phyloP scores from a whole-genome alignment of 2,113 vertebrate species.

The Dolichotis patagonum region DNA sequence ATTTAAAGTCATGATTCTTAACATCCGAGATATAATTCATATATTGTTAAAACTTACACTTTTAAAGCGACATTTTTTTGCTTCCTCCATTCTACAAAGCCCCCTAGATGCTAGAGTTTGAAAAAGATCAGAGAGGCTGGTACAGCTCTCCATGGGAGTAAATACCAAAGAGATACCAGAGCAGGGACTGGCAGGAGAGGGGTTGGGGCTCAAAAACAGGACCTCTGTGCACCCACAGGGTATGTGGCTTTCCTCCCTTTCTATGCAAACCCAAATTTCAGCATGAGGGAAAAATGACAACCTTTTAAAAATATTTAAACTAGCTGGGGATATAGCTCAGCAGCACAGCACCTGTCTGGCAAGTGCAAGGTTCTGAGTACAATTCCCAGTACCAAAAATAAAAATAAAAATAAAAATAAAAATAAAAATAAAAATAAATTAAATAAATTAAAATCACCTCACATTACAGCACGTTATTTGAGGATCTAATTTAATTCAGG shows the following conservation, averaged over 20 bases:
- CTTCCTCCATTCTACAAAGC: neutral
- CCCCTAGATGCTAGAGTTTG: neutral
- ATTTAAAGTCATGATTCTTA: neutral
- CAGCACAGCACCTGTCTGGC: no score
- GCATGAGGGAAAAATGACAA: neutral
- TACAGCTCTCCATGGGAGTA: neutral
- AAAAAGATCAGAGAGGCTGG: neutral
- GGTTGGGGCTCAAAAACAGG: neutral
- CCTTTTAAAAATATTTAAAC: conserved; percentile 27
- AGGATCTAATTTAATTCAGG: neutral
- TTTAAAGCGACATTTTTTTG: neutral
- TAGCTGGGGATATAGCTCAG: neutral
- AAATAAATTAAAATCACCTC: neutral
- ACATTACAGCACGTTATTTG: neutral
- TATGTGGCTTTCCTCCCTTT: neutral
- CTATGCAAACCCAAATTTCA: conserved; percentile 2
- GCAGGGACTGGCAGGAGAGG: neutral
- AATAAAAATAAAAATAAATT: no score
- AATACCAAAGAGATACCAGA: neutral
- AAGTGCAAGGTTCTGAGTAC: no score
- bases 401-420: no score
- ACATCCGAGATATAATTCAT: neutral
- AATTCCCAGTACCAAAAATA: no score
- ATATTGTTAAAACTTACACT: neutral
- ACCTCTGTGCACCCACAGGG: no score